Evolutionary conservation across 2,888 invertebrate species (phyloP).

Genomic region (Machimus rusticus): DNA sequence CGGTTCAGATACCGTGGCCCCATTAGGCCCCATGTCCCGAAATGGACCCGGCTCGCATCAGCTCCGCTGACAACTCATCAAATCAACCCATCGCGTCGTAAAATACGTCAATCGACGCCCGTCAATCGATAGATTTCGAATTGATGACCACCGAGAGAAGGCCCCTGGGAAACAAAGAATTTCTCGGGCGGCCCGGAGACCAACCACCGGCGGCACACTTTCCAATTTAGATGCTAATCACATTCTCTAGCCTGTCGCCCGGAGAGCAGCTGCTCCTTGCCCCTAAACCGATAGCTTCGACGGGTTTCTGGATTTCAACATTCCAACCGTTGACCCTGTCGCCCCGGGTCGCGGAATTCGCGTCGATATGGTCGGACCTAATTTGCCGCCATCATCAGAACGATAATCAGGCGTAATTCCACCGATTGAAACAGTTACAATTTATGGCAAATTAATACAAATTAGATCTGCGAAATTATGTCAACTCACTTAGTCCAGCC

Average conservation of each 20-base stretch:
- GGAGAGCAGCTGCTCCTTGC: not conserved
- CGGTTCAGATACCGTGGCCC: not conserved
- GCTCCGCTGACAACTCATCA: not conserved
- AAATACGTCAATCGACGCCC: not conserved
- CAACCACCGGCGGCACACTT: conserved; percentile 1
- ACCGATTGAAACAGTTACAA: not conserved
- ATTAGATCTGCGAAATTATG: conserved; percentile 7
- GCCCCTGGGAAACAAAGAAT: not conserved
- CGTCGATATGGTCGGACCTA: not conserved
- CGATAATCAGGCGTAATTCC: not conserved
- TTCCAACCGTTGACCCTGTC: not conserved
- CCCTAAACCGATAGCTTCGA: not conserved
- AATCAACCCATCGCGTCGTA: not conserved
- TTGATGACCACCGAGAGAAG: not conserved
- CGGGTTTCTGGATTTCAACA: not conserved
- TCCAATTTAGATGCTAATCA: conserved; percentile 9
- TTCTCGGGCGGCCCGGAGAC: not conserved
- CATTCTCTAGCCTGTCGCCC: not conserved
- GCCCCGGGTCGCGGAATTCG: not conserved
- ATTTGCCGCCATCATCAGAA: not conserved
- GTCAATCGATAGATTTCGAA: conserved; percentile 25
- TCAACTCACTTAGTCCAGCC: conserved; percentile 26
- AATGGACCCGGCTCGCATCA: not conserved
- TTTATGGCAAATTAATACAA: not conserved
- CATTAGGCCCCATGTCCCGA: not conserved